Conservation (phyloP, 1,140 invertebrate genomes). For the Epicauta chinensis region DNA sequence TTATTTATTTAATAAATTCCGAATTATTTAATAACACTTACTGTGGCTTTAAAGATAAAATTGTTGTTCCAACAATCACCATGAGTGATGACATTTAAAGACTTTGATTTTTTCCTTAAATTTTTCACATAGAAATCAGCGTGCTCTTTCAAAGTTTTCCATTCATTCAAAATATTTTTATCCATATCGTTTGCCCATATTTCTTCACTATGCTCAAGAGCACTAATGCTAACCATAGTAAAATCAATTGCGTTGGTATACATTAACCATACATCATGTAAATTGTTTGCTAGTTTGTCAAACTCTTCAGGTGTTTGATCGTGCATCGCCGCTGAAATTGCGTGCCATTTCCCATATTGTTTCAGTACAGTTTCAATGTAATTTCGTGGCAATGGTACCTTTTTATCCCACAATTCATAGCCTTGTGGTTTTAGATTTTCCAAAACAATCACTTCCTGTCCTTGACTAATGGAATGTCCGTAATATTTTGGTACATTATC, state of each 20-base stretch:
- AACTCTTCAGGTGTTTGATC: constrained; percentile 38
- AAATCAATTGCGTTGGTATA: too few species aligned
- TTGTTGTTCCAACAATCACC: constrained; percentile 34
- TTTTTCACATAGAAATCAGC: neutral
- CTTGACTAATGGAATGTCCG: constrained; percentile 32
- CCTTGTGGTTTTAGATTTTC: constrained; percentile 47
- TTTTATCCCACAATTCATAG: constrained; percentile 45
- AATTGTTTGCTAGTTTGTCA: constrained; percentile 14
- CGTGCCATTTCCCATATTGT: constrained; percentile 50
- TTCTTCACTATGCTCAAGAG: constrained; percentile 15
- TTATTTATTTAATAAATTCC: neutral
- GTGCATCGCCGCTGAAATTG: constrained; percentile 46
- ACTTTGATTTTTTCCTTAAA: neutral
- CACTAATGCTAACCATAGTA: too few species aligned
- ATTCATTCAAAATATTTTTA: constrained; percentile 12
- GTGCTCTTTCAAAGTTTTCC: constrained; percentile 5
- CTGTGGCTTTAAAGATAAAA: constrained; percentile 26
- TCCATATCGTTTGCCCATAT: constrained; percentile 3
- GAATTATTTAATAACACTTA: constrained; percentile 3
- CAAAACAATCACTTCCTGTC: constrained; percentile 47
- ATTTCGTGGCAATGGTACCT: constrained; percentile 40
- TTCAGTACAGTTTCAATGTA: constrained; percentile 45
- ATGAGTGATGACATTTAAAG: constrained; percentile 22
- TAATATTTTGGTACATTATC: constrained; percentile 38
- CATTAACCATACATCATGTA: neutral